Base-by-base conservation (phyloP, 35 echinoderm and acorn worm species). In the Lytechinus variegatus region DNA sequence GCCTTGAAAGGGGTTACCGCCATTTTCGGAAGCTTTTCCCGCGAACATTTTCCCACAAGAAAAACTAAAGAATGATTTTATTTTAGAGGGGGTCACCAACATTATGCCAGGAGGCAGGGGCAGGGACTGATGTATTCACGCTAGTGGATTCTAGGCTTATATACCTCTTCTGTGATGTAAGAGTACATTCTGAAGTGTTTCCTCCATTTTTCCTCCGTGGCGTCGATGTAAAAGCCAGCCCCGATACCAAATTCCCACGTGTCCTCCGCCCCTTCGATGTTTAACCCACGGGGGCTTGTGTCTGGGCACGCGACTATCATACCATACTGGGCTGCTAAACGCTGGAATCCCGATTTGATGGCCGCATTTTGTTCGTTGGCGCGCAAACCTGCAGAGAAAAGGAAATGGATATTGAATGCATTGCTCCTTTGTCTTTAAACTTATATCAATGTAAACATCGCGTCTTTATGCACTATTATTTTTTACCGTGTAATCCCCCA, bases 201-300 rank as follows among this genome's bases (percentile, higher is more conserved):
- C 97, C 98, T 99, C 98, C 98, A 99, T 93, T 99, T 99, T 2
- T 98, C 98, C 60, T 98, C 96, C 1, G 98, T 99, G 16, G 98
- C 98, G 95, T 99, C 95, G 10, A 99, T 87, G 86, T 99, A 99
- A 71, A 99, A 99, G 11, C 98, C 98, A 86, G 98, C 98, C 16
- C 98, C 98, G n/a, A 95, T 95, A 5, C 98, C 98, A 96, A 98
- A 99, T 54, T 99, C 98, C 53, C 95, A 99, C 3, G 94, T 51
- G 52, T 98, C 98, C 88, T 99, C 98, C 56, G 98, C 98, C 51
- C 98, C 98, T 93, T 98, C 98, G 91, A 99, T 99, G 72, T 95
- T 97, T 86, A 97, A 99, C 24, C 98, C 98, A 91, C 98, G 96
- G 94, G 98, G 98, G 89, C 98, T 99, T 29, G 98, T 99, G 44